phyloP scores from a whole-genome alignment of 2,113 vertebrate genomes.

The Stictonetta naevosa region DNA sequence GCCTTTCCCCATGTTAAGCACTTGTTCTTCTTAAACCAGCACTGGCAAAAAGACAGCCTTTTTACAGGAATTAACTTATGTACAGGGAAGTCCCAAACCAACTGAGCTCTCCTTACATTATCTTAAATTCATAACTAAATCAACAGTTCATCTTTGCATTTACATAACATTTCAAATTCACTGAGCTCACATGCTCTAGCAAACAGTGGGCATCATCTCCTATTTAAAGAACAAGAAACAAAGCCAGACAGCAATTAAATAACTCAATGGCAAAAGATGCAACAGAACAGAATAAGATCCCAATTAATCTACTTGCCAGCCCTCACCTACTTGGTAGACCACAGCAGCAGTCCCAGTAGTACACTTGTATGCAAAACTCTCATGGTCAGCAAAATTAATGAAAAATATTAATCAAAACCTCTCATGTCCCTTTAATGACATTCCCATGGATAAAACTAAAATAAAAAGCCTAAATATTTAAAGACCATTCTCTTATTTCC shows the following conservation, averaged over 20 bases:
- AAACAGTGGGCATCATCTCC: neutral
- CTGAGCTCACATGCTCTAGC: neutral
- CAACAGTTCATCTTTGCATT: neutral
- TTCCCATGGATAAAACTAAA: neutral
- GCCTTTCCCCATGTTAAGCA: neutral
- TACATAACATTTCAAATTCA: neutral
- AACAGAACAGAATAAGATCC: neutral
- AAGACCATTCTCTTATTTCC: neutral
- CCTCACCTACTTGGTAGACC: neutral
- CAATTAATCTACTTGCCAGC: neutral
- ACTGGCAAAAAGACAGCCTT: neutral
- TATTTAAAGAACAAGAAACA: slow-evolving; percentile 2
- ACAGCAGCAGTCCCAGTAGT: neutral
- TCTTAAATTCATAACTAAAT: neutral
- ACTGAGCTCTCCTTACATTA: neutral
- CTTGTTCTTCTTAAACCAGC: neutral
- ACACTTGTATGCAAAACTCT: neutral
- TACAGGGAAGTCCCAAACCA: neutral
- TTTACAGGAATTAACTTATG: neutral
- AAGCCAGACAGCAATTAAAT: neutral
- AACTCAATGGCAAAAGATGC: neutral
- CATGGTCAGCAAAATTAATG: neutral
- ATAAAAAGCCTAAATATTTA: slow-evolving; percentile 23
- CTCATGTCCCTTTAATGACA: neutral
- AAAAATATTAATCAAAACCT: slow-evolving; percentile 43